Base-by-base conservation (phyloP, 2,797 vertebrate species). In the Dryobates pubescens region DNA sequence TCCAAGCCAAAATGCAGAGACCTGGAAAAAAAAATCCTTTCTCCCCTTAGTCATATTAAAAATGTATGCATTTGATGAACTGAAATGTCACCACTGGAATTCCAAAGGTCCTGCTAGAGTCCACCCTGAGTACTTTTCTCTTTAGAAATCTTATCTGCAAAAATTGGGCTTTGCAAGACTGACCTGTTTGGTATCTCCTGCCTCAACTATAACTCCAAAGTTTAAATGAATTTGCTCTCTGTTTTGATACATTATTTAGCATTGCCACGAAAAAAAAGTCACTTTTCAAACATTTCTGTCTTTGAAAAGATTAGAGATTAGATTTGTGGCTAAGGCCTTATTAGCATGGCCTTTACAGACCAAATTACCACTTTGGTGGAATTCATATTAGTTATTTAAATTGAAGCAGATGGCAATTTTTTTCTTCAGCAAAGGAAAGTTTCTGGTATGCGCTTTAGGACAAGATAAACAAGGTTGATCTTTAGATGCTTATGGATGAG, bases 401-500 rank as follows among this genome's bases (percentile, higher is more conserved):
- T 59, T 47, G 43, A 29, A 94, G 63, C 80, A 92, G 82, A 96
- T 77, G 77, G 63, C 23, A 92, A 38, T 13, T 59, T 73, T 76
- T 83, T 53, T 53, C 36, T 92, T 91, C 59, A 86, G 38, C 45
- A 88, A 58, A 90, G 24, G 75, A 78, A 78, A 86, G 70, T 13
- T 71, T 79, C 38, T 38, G 22, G 53, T 30, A 27, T 34, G 17
- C 84, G 79, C 82, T 91, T 70, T 73, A 93, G 89, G 86, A 94
- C 43, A 75, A 71, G 41, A 83, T 51, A 88, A 92, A 82, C 62
- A 86, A 90, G 22, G 63, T 36, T 88, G 76, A 79, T 92, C 53
- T 86, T 94, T 77, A 86, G 49, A 83, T 82, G 85, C 23, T 92
- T 92, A 94, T 56, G 82, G 85, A 92, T 69, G 49, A 90, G 41